Base-by-base conservation (phyloP, 1,140 invertebrate species). In the Ceratoteleas bidentatus region DNA sequence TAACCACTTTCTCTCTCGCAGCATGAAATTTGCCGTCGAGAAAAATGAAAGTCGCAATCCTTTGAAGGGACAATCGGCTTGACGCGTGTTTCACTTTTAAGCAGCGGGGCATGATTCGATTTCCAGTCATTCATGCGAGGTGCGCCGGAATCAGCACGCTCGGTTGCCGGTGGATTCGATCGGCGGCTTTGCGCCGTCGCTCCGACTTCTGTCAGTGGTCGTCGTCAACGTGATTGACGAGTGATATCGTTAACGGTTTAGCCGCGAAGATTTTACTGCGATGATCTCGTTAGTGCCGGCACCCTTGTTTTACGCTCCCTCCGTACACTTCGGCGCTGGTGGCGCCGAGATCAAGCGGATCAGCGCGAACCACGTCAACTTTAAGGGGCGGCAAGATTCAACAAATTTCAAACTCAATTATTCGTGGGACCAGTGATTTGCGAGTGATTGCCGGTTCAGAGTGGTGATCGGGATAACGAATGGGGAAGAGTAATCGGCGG, bases 201-300 rank as follows among this genome's bases (percentile, higher is more conserved):
- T 85, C 72, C 74, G 88, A 77, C 72, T 76, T 70, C 75, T 82
- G 73, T 82, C 70, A 86, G 74, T 87, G 82, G 81, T 87, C 81
- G 80, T 88, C 88, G 87, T 90, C 89, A 88, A 64, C 83, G 82
- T 89, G 89, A 90, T 89, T 88, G 88, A 89, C 88, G 87, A 89
- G 88, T 89, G 88, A 90, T 89, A 87, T 90, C 89, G 87, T 90
- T 90, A 90, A 87, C 86, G 87, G 82, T 86, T 88, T 89, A 85
- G 68, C 70, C 79, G 62, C 68, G 69, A 80, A 84, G 85, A 84
- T 78, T 89, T 86, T 86, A 86, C 85, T 84, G 85, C 84, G 76
- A 89, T 87, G 84, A 90, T 89, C 87, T 89, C 85, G 85, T 90
- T 90, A 90, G 60, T 83, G 68, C 54, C 58, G 70, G 72, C 81